These are phyloP conservation scores for Lepidochrysops patricia DNA, from an alignment of 2,888 invertebrate species.

Conservation along the genomic window DNA sequence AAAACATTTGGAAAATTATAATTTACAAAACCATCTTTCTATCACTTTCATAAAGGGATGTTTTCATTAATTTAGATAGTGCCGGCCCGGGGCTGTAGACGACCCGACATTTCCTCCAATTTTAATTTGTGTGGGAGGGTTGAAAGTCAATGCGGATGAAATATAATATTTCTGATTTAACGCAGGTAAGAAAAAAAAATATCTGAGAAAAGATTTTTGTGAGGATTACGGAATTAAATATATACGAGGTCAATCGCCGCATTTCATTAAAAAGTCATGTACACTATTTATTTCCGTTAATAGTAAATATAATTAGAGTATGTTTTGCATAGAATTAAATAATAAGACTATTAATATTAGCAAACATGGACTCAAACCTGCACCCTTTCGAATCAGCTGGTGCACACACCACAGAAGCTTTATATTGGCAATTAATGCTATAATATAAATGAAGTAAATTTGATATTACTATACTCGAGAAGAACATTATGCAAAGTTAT, in stretches of 20 bases:
- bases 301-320: too few relatives aligned
- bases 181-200: not conserved
- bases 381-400: too few relatives aligned
- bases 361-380: too few relatives aligned
- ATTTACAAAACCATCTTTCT: not conserved
- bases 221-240: not conserved
- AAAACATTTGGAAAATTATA: not conserved
- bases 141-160: not conserved
- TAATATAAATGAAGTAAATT: not conserved
- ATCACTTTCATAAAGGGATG: not conserved
- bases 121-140: not conserved
- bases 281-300: too few relatives aligned
- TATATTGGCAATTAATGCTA: not conserved
- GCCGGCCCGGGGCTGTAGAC: not conserved
- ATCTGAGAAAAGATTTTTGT: not conserved
- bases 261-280: too few relatives aligned
- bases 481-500: not conserved
- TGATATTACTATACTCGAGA: not conserved
- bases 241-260: too few relatives aligned
- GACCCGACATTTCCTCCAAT: not conserved
- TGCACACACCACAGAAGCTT: too few relatives aligned
- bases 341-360: too few relatives aligned
- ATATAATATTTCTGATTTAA: not conserved
- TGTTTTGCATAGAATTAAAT: too few relatives aligned
- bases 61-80: constrained; percentile 3